Evolutionary conservation across 2,888 invertebrate genomes (phyloP).

Genomic region (Podotricha telesiphe): DNA sequence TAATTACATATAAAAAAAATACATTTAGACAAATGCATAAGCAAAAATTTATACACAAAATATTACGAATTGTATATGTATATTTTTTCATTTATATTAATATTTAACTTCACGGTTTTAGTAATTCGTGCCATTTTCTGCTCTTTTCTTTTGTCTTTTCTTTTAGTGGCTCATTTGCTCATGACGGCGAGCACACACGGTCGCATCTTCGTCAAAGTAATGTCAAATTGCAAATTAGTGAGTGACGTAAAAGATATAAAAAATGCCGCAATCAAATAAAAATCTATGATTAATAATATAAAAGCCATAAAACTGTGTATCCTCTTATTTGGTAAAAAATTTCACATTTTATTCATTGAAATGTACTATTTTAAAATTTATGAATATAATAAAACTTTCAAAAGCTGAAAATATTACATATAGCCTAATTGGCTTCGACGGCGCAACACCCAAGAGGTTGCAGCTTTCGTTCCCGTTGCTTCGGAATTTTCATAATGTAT

Average conservation of each 20-base stretch:
- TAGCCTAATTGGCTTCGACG: slow-evolving; percentile 24
- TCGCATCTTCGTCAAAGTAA: too few species aligned
- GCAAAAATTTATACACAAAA: too few species aligned
- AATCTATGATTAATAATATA: neutral
- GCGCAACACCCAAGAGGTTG: slow-evolving; percentile 23
- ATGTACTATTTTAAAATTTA: slow-evolving; percentile 1
- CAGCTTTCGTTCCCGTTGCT: slow-evolving; percentile 22
- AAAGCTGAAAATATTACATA: slow-evolving; percentile 21
- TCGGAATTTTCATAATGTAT: slow-evolving; percentile 21
- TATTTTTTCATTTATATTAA: too few species aligned
- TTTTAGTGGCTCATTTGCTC: too few species aligned
- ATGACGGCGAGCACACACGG: too few species aligned
- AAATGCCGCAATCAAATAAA: neutral
- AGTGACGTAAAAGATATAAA: neutral
- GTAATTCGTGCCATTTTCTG: too few species aligned
- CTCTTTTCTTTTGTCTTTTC: too few species aligned
- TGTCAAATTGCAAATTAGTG: neutral
- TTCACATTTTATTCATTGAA: neutral
- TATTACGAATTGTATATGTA: too few species aligned
- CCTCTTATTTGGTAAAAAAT: neutral
- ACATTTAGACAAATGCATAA: too few species aligned
- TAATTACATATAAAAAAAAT: neutral
- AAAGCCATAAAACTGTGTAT: neutral
- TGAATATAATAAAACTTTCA: neutral
- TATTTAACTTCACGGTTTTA: too few species aligned